These are phyloP conservation scores for Oegoconia quadripuncta DNA, from an alignment of 2,888 invertebrate species.

Conservation along the genomic window DNA sequence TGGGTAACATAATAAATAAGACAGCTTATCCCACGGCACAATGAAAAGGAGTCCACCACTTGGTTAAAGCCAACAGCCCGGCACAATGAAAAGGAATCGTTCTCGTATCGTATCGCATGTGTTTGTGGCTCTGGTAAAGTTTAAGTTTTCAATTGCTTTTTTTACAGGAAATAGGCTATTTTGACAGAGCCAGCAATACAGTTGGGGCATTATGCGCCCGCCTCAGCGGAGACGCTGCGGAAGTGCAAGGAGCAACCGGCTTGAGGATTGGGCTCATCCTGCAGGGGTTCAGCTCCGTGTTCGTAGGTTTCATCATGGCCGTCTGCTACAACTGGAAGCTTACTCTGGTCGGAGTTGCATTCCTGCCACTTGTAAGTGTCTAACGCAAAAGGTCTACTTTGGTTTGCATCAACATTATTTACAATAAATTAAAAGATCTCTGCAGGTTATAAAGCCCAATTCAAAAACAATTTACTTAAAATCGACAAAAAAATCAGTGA, in stretches of 20 bases:
- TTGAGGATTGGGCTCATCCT: conserved; percentile 79
- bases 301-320: conserved; percentile 78
- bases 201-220: conserved; percentile 82
- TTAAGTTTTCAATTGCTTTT: background rate
- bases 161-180: conserved; percentile 81
- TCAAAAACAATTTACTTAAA: too few relatives aligned
- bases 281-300: conserved; percentile 80
- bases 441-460: too few relatives aligned
- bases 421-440: too few relatives aligned
- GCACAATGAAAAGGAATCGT: too few relatives aligned
- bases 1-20: too few relatives aligned
- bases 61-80: background rate
- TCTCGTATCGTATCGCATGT: too few relatives aligned
- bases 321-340: conserved; percentile 81
- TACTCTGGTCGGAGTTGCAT: conserved; percentile 78
- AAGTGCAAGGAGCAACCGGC: conserved; percentile 82
- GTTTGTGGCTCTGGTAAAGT: background rate
- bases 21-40: too few relatives aligned
- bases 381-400: too few relatives aligned
- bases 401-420: too few relatives aligned
- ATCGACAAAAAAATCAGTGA: too few relatives aligned
- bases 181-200: conserved; percentile 79
- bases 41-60: too few relatives aligned
- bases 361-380: conserved; percentile 78
- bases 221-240: conserved; percentile 81